Evolutionary conservation across 2,888 invertebrate species (phyloP), one percentile per base, ranked within the genome.

Genomic region (Alloscopus bannaensis): DNA sequence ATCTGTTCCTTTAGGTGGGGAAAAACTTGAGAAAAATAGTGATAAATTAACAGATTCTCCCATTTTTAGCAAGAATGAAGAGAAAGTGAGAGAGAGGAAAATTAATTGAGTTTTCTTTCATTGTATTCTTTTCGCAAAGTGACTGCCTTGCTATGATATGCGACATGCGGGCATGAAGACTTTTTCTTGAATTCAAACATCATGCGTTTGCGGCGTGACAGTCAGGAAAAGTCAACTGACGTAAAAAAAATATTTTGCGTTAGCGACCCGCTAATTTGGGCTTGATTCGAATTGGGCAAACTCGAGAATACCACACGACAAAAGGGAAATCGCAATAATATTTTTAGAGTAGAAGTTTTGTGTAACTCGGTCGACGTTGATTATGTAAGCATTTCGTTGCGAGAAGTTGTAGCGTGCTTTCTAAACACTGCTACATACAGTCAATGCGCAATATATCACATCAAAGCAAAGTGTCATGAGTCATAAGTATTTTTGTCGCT

Each of bases 21-120:
- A 47, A 26, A 31, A 40, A 20, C n/a, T n/a, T n/a, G n/a, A n/a
- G n/a, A n/a, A n/a, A n/a, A 72, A 62, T 72, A 42, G 52, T 52
- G 72, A 72, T 72, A 64, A 72, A 72, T 72, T 72, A 72, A 72
- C 64, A 72, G 72, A 40, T 64, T 72, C 64, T 52, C n/a, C n/a
- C n/a, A n/a, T n/a, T n/a, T n/a, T n/a, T n/a, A n/a, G n/a, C n/a
- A n/a, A n/a, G n/a, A n/a, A n/a, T n/a, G n/a, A n/a, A n/a, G n/a
- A n/a, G n/a, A n/a, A n/a, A n/a, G n/a, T n/a, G 40, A 20, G 50
- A 50, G 42, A 45, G 60, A 29, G 70, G 42, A 55, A 64, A 64
- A 64, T 64, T 64, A 72, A 72, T 64, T 72, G 64, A 72, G 72
- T 72, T 72, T 72, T n/a, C n/a, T n/a, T n/a, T n/a, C n/a, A n/a